A percentile compares a stretch with the other conserved stretches of the same genome.
phyloP scores from a whole-genome alignment of 2,888 invertebrate species.

The Archips xylosteana region DNA sequence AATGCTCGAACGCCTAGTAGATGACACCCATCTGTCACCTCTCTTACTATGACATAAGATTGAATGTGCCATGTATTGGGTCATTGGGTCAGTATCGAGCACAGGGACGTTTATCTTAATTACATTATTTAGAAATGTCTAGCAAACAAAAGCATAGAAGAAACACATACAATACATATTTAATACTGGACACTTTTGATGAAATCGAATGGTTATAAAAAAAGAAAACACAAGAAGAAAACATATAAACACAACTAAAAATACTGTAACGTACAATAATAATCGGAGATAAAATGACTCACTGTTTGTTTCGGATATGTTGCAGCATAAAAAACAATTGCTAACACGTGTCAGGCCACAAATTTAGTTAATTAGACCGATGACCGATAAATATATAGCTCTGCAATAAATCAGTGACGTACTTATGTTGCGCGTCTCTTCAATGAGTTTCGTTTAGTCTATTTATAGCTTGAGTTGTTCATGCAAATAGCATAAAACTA shows the following conservation, averaged over 20 bases:
- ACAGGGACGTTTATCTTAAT: too few relatives aligned
- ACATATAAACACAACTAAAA: not conserved
- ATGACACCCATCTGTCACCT: too few relatives aligned
- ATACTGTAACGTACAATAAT: not conserved
- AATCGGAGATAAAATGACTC: not conserved
- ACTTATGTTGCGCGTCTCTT: conserved; percentile 13
- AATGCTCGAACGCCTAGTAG: too few relatives aligned
- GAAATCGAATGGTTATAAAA: not conserved
- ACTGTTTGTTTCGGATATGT: not conserved
- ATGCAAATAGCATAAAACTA: conserved; percentile 2
- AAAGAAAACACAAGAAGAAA: too few relatives aligned
- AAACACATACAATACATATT: too few relatives aligned
- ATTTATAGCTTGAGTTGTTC: conserved; percentile 22
- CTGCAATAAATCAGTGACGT: conserved; percentile 29
- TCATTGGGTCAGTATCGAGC: too few relatives aligned
- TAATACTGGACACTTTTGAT: not conserved
- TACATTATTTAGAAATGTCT: too few relatives aligned
- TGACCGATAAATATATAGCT: conserved; percentile 19
- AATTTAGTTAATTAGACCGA: conserved; percentile 5
- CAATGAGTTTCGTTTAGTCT: conserved; percentile 35
- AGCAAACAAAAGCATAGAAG: too few relatives aligned
- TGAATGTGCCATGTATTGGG: too few relatives aligned
- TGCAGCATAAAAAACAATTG: conserved; percentile 1
- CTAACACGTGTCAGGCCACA: conserved; percentile 19
- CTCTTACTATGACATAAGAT: too few relatives aligned